Base-by-base conservation (phyloP, 2,113 vertebrate species). In the Varanus komodoensis region DNA sequence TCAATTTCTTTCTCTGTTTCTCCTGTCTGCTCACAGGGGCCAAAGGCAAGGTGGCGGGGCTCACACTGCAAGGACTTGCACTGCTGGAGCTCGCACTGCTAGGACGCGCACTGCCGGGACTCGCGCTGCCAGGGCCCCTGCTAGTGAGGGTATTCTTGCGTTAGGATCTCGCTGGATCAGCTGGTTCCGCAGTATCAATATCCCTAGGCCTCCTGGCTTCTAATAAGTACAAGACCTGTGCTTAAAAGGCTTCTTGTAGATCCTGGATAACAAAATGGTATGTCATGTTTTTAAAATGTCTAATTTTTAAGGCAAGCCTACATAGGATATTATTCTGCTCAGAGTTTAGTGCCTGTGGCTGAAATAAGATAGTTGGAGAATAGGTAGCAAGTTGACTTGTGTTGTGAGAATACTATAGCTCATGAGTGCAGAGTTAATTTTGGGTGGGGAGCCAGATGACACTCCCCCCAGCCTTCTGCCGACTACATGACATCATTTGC, bases 151-250 rank as follows among this genome's bases (percentile, higher is more conserved):
- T 4, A 83, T 89, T 4, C 71, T 93, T 4, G 93, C 77, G 8
- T 73, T 90, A 0, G 95, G 27, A 71, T 95, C 95, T n/a, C 94
- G 95, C 52, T 95, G 89, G 93, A 82, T 17, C 0, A 34, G 91
- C 27, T 96, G 96, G 96, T 91, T 96, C 89, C 94, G 95, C 29
- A 95, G 93, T 0, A 93, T 96, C 78, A 91, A 96, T 77, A 94
- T 96, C 68, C 92, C 96, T 1, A 48, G 94, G 11, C 95, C 95
- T n/a, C 95, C 95, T 0, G 93, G 94, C 82, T 90, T 96, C 78
- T 96, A 17, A 84, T 93, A 89, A 92, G 52, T 57, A 21, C 25
- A 25, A 4, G 0, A 27, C 38, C 68, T 0, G 0, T 11, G n/a
- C n/a, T 11, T n/a, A 34, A 90, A 71, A 25, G 84, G 89, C 44